Conservation (phyloP, 2,888 invertebrate genomes). For the Cephus rjabovi region DNA sequence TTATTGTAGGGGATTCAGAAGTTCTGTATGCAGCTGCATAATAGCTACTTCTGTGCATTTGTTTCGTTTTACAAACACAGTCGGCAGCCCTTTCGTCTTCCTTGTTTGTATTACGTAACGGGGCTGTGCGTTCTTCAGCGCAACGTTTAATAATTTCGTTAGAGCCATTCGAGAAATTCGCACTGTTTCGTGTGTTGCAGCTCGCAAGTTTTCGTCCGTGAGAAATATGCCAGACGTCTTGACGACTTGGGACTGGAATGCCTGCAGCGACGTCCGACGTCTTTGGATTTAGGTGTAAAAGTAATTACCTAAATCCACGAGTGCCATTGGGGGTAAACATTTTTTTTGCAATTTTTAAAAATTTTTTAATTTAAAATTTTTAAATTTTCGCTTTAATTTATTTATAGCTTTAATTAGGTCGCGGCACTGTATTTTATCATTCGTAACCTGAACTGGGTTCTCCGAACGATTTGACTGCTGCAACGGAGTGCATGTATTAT, state of each 20-base stretch:
- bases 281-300: not conserved
- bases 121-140: not conserved
- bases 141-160: not conserved
- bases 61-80: not conserved
- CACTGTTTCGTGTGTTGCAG: not conserved
- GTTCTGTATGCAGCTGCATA: not conserved
- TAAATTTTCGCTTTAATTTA: not conserved
- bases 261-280: not conserved
- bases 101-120: not conserved
- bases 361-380: not conserved
- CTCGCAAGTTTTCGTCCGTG: not conserved
- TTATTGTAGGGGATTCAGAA: slow-evolving; percentile 40
- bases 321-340: not conserved
- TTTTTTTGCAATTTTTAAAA: not conserved
- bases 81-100: not conserved
- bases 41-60: not conserved
- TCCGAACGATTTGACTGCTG: not conserved
- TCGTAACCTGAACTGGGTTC: not conserved
- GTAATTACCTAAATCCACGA: not conserved
- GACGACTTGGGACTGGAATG: not conserved
- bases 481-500: not conserved
- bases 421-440: not conserved
- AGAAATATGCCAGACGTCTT: not conserved
- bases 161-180: not conserved
- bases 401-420: not conserved